Evolutionary conservation across 2,888 invertebrate species (phyloP), one percentile per base, ranked within the genome.

Genomic region (Latrodectus hesperus): DNA sequence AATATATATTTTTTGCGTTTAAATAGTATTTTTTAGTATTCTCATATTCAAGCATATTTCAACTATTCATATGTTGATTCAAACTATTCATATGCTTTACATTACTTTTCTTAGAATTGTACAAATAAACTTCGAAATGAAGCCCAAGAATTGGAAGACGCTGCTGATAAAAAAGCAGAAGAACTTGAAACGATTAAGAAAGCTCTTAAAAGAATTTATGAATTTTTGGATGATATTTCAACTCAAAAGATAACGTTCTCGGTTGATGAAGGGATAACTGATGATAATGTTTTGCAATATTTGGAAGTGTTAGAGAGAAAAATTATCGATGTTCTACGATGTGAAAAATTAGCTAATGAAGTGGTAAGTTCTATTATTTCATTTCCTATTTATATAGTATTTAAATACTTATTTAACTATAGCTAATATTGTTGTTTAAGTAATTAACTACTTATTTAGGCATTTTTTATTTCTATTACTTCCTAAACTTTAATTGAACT

Each of bases 271-370:
- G 73, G 71, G 1, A 77, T 87, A 11, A 82, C 86, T 17, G 81
- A 87, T 72, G 86, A 87, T 53, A 87, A 87, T 77, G 12, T 87
- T 0, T 55, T 87, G 11, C 73, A 70, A 16, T 87, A 87, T 14
- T 76, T 87, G 16, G 86, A 81, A 77, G 76, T 81, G 0, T 55
- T 82, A 16, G 86, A 87, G 51, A 26, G 76, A 14, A 77, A 72
- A 49, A 53, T 81, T 9, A 72, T 77, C n/a, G 86, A 87, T 26
- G 22, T 81, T 1, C 71, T 82, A 17, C 76, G 68, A 6, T 87
- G 72, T 38, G 68, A 80, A 22, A 76, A 49, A 22, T 51, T 51
- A 11, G n/a, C 17, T 9, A 68, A 11, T 17, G 26, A 26, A 22
- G 8, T 68, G 68, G 26, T 26, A 68, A 68, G 12, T 4, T 17